Percentiles rank a stretch among this genome's conserved stretches.
phyloP scores from a whole-genome alignment of 2,113 vertebrate species.

The Halichoerus grypus region DNA sequence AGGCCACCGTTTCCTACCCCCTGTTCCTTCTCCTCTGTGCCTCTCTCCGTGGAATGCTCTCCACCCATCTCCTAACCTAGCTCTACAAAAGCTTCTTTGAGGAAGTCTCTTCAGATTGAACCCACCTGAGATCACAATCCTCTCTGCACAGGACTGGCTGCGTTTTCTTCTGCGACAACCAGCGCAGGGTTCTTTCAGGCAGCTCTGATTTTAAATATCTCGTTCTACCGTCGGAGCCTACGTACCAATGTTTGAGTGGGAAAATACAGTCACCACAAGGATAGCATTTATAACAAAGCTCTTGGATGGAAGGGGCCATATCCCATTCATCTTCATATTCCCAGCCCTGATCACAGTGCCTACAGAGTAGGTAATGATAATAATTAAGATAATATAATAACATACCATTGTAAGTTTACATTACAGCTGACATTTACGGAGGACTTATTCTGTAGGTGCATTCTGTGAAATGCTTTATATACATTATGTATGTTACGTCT shows the following conservation, averaged over 20 bases:
- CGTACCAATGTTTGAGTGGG: not conserved
- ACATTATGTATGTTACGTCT: not conserved
- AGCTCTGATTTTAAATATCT: slow-evolving; percentile 16
- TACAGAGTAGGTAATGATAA: slow-evolving; percentile 34
- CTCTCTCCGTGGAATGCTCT: not conserved
- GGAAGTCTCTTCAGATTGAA: not conserved
- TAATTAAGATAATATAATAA: not conserved
- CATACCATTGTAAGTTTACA: not conserved
- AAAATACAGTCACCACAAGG: slow-evolving; percentile 47
- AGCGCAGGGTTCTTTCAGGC: not conserved
- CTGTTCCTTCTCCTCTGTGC: not conserved
- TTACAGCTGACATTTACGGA: slow-evolving; percentile 14
- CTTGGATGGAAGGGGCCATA: not conserved
- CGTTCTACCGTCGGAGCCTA: not conserved
- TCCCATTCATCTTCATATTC: not conserved
- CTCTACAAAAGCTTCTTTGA: slow-evolving; percentile 15
- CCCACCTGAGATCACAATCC: not conserved
- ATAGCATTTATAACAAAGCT: slow-evolving; percentile 61
- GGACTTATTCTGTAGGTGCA: not conserved
- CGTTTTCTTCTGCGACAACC: slow-evolving; percentile 8
- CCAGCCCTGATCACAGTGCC: not conserved
- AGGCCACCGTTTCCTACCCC: not conserved
- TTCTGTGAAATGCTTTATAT: not conserved
- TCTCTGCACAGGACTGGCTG: not conserved
- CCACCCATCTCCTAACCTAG: not conserved